Conservation (phyloP, 2,113 vertebrate genomes). For the Xenotilapia flavipinnis region DNA sequence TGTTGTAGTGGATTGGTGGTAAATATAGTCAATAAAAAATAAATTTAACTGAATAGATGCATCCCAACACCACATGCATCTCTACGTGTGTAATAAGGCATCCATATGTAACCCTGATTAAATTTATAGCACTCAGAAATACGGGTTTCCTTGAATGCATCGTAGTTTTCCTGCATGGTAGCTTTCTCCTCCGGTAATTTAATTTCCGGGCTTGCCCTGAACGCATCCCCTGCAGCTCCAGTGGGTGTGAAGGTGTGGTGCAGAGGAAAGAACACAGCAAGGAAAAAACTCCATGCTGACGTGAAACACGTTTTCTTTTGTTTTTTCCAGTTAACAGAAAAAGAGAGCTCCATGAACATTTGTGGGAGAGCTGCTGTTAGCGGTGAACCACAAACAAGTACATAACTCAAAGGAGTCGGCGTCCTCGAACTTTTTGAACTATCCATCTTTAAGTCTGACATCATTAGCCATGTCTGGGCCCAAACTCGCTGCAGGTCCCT, state of each 20-base stretch:
- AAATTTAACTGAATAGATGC: not conserved
- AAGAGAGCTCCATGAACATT: not conserved
- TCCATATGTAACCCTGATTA: not conserved
- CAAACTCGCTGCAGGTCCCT: not conserved
- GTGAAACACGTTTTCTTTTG: not conserved
- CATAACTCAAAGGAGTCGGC: not conserved
- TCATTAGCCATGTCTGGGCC: not conserved
- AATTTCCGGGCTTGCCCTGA: not conserved
- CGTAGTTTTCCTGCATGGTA: not conserved
- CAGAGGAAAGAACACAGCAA: not conserved
- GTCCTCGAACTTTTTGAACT: not conserved
- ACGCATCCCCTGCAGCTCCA: not conserved
- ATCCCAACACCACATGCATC: not conserved
- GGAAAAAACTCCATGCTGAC: not conserved
- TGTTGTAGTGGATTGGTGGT: not conserved
- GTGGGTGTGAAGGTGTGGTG: not conserved
- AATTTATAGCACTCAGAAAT: not conserved
- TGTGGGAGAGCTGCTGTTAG: not conserved
- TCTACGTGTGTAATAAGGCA: not conserved
- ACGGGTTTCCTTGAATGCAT: not conserved
- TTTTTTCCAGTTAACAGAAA: not conserved
- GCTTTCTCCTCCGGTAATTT: not conserved
- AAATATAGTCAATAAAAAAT: not conserved
- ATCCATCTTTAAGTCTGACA: not conserved
- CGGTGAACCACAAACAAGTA: not conserved